These are phyloP conservation scores for Sialia sialis DNA, from an alignment of 2,113 vertebrate species.

Conservation along the genomic window DNA sequence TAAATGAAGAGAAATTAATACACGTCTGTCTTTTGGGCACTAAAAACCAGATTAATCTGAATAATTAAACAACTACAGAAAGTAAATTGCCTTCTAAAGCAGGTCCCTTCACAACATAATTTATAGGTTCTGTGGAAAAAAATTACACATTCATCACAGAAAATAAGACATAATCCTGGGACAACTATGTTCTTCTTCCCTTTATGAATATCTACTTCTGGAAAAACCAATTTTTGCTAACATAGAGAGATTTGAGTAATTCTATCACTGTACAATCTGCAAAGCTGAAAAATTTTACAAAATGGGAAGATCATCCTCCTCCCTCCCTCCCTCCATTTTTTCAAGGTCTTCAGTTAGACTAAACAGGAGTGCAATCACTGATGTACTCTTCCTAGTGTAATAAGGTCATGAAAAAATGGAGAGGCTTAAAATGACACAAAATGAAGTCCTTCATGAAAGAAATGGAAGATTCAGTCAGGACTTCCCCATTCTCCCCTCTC, in stretches of 20 bases:
- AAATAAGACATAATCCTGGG: background rate
- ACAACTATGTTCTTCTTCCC: background rate
- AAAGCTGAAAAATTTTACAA: background rate
- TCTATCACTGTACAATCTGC: background rate
- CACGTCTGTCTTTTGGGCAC: background rate
- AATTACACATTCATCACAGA: background rate
- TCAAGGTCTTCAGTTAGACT: background rate
- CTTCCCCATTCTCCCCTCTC: background rate
- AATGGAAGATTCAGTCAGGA: background rate
- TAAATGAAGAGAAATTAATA: background rate
- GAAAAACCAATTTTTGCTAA: background rate
- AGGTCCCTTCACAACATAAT: background rate
- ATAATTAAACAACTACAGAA: background rate
- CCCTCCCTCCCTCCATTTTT: background rate
- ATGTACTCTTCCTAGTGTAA: background rate
- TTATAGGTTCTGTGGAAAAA: background rate
- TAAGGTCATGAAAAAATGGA: background rate
- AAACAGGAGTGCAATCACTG: background rate
- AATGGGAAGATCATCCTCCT: background rate
- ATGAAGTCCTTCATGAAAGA: background rate
- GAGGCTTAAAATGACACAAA: background rate
- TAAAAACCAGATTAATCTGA: background rate
- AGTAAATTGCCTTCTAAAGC: background rate
- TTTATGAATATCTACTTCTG: background rate
- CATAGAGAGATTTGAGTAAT: background rate